These are phyloP conservation scores for Euspilapteryx auroguttella DNA, from an alignment of 2,888 invertebrate genomes.

Conservation along the genomic window DNA sequence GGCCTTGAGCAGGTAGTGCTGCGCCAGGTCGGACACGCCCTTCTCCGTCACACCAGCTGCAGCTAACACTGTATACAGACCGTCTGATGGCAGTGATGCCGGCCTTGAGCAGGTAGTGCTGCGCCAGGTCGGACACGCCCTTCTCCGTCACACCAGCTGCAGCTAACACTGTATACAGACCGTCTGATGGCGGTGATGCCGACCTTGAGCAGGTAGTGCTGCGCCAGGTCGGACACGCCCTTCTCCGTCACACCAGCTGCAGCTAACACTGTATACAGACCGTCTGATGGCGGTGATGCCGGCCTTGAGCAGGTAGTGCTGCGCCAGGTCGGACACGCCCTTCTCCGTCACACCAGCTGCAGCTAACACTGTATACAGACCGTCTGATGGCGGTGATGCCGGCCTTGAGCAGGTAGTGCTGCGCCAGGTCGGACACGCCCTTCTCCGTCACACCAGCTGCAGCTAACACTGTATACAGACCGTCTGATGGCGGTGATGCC, in stretches of 20 bases:
- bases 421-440: conserved; percentile 92
- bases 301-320: conserved; percentile 84
- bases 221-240: conserved; percentile 92
- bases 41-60: conserved; percentile 99
- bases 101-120: conserved; percentile 84
- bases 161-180: too few relatives aligned
- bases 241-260: conserved; percentile 99
- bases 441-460: conserved; percentile 99
- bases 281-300: conserved; percentile 75
- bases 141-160: conserved; percentile 99
- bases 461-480: too few relatives aligned
- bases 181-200: conserved; percentile 75
- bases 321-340: conserved; percentile 92
- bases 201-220: conserved; percentile 84
- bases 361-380: too few relatives aligned
- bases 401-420: conserved; percentile 84
- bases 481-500: conserved; percentile 75
- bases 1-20: conserved; percentile 84
- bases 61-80: too few relatives aligned
- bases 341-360: conserved; percentile 99
- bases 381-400: conserved; percentile 75
- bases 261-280: too few relatives aligned
- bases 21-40: conserved; percentile 92
- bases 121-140: conserved; percentile 92
- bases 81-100: conserved; percentile 75